These are phyloP conservation scores for Bothrops jararaca DNA, from an alignment of 2,113 vertebrate species.

Conservation along the genomic window DNA sequence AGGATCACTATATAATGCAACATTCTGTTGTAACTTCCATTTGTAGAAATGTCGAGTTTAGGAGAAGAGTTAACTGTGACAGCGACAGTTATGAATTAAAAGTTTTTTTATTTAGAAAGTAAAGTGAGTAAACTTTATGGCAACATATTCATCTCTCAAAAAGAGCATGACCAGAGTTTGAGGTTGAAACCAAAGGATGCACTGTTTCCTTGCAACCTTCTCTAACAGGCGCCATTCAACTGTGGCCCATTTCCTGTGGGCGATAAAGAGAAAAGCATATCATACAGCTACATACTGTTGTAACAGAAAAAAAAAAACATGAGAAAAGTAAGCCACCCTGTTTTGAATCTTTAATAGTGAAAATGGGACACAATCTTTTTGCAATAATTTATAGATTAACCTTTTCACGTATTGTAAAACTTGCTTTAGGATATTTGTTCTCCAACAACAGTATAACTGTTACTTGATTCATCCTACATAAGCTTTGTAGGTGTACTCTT, in stretches of 20 bases:
- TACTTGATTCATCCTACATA: background rate
- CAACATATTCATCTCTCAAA: background rate
- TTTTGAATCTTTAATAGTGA: background rate
- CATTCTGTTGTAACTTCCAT: background rate
- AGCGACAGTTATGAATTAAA: slow-evolving; percentile 67
- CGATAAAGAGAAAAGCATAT: background rate
- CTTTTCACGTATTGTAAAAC: background rate
- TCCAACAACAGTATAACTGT: background rate
- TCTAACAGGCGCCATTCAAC: background rate
- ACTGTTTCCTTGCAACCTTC: background rate
- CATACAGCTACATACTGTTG: background rate
- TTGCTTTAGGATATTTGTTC: background rate
- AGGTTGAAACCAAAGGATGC: background rate
- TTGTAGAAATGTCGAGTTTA: background rate
- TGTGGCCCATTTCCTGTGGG: background rate
- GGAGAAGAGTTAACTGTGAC: slow-evolving; percentile 52
- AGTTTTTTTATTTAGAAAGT: slow-evolving; percentile 53
- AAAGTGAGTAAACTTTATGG: background rate
- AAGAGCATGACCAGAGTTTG: background rate
- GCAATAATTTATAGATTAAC: background rate
- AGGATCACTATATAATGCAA: background rate
- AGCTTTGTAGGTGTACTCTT: background rate
- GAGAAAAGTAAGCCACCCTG: background rate
- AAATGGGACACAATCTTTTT: background rate
- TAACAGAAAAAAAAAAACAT: background rate